Conservation (phyloP, 2,888 invertebrate genomes). For the Notocelia uddmanniana region DNA sequence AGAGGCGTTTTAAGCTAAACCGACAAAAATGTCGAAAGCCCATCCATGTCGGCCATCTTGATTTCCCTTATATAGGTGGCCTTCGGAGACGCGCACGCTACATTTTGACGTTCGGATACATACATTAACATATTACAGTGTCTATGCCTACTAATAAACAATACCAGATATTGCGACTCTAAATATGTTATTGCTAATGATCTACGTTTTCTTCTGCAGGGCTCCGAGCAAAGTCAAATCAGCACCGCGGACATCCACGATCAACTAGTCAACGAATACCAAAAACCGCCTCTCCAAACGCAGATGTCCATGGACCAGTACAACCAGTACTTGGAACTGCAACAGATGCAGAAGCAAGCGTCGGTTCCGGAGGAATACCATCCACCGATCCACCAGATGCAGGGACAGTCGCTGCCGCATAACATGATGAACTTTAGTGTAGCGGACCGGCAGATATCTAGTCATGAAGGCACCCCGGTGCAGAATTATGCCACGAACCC, state of each 20-base stretch:
- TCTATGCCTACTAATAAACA: too few species aligned
- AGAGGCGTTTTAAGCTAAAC: too few species aligned
- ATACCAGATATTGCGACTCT: too few species aligned
- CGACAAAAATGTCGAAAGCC: too few species aligned
- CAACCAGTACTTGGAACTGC: constrained; percentile 63
- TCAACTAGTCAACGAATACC: constrained; percentile 59
- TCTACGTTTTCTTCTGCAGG: constrained; percentile 51
- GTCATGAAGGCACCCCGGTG: constrained; percentile 83
- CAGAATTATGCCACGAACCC: constrained; percentile 80
- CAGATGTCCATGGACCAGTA: constrained; percentile 79
- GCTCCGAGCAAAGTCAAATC: constrained; percentile 79
- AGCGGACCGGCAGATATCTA: constrained; percentile 80
- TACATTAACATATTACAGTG: too few species aligned
- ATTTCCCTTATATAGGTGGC: too few species aligned
- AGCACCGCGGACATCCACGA: constrained; percentile 73
- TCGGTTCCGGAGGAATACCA: constrained; percentile 74
- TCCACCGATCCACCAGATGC: constrained; percentile 67
- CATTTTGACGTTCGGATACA: too few species aligned
- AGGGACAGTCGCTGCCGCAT: constrained; percentile 79
- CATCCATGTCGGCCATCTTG: too few species aligned
- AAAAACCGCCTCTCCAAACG: constrained; percentile 67
- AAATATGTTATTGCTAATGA: too few species aligned
- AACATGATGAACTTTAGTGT: constrained; percentile 73
- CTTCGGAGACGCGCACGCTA: too few species aligned
- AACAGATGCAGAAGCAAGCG: constrained; percentile 64